Evolutionary conservation across 2,888 invertebrate species (phyloP).

Genomic region (Drosophila infuscata): DNA sequence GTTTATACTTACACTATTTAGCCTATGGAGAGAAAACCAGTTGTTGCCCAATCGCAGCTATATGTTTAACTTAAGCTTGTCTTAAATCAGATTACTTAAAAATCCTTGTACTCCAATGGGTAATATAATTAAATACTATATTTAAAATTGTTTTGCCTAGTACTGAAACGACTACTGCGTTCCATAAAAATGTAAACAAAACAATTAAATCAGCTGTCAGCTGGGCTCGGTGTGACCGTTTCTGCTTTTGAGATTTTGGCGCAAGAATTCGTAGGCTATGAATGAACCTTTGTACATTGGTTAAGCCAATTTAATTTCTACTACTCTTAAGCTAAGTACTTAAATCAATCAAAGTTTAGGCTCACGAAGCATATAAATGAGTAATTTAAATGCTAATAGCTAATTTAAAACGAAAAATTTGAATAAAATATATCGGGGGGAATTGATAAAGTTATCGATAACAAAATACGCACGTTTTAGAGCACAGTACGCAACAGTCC

Average conservation of each 20-base stretch:
- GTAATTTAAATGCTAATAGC: background rate
- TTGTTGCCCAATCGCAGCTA: slow-evolving; percentile 1
- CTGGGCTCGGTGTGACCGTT: slow-evolving; percentile 42
- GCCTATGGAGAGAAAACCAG: background rate
- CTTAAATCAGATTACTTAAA: background rate
- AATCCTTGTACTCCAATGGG: background rate
- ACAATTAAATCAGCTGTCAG: slow-evolving; percentile 49
- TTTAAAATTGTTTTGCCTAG: slow-evolving; percentile 20
- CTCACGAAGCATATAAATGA: no score
- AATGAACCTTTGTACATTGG: slow-evolving; percentile 10
- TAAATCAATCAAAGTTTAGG: background rate
- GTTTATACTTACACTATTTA: slow-evolving; percentile 39
- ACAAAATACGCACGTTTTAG: background rate
- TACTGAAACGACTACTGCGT: slow-evolving; percentile 44
- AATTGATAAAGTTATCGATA: background rate
- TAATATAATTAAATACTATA: slow-evolving; percentile 12
- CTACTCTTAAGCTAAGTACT: background rate
- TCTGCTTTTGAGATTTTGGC: background rate
- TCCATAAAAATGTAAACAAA: slow-evolving; percentile 53
- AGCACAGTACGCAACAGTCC: background rate
- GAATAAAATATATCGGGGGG: background rate
- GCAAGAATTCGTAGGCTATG: background rate
- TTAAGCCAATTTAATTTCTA: background rate
- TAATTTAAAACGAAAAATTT: no score
- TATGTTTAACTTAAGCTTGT: background rate